Conservation (phyloP, 1,140 invertebrate genomes). For the Neodiprion virginianus region DNA sequence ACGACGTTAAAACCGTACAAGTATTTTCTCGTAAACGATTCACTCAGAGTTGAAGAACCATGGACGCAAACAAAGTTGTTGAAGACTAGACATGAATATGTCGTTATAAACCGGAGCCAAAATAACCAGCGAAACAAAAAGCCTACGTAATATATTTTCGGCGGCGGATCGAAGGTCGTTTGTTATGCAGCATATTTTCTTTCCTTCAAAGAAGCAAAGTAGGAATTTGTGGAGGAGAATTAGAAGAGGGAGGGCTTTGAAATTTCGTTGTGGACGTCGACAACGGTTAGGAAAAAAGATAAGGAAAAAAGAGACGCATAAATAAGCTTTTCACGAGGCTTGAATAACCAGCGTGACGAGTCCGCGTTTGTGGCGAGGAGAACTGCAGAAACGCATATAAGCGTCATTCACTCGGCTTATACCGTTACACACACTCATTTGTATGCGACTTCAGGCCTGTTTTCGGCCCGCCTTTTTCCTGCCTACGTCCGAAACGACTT, state of each 20-base stretch:
- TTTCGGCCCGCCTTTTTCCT: background rate
- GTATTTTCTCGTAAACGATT: too few relatives aligned
- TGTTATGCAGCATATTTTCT: background rate
- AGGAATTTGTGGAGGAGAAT: background rate
- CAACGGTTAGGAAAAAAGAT: background rate
- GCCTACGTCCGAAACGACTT: constrained; percentile 6
- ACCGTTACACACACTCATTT: background rate
- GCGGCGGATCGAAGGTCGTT: background rate
- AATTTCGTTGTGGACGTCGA: background rate
- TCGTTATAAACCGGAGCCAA: too few relatives aligned
- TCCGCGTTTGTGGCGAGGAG: background rate
- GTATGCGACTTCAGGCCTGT: constrained; percentile 1
- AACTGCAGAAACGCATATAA: background rate
- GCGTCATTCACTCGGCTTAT: background rate
- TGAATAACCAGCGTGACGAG: constrained; percentile 7
- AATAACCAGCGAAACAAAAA: too few relatives aligned
- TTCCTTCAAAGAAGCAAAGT: background rate
- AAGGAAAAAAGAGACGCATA: background rate
- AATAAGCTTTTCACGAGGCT: background rate
- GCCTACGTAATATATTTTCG: too few relatives aligned
- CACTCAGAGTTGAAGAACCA: too few relatives aligned
- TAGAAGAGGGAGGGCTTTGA: background rate
- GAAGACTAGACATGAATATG: too few relatives aligned
- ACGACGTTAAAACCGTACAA: too few relatives aligned
- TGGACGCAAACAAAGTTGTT: too few relatives aligned